Conservation (phyloP, 2,797 vertebrate genomes). For the Cirrhinus molitorella region DNA sequence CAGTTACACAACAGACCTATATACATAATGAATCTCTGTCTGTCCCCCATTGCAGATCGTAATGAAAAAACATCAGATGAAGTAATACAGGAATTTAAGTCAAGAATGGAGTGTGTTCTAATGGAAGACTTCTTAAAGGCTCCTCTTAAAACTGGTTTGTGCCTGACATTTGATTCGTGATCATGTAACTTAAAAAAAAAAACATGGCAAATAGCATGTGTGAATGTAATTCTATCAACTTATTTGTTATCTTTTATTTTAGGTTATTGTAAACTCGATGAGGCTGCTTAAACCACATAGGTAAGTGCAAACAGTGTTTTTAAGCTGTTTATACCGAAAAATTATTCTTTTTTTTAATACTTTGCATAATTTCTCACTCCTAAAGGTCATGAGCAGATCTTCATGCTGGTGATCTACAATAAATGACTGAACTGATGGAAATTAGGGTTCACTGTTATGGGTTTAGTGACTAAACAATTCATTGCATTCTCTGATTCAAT, state of each 20-base stretch:
- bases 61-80: background rate
- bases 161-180: background rate
- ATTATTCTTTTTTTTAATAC: background rate
- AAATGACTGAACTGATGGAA: background rate
- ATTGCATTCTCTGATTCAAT: no score
- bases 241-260: background rate
- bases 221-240: background rate
- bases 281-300: background rate
- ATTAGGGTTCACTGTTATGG: background rate
- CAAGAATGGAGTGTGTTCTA: slow-evolving; percentile 25
- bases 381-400: background rate
- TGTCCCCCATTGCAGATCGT: slow-evolving; percentile 42
- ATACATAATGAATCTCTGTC: background rate
- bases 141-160: slow-evolving; percentile 51
- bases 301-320: background rate
- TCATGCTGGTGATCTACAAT: background rate
- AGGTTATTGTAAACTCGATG: slow-evolving; percentile 10
- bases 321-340: background rate
- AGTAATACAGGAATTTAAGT: slow-evolving; percentile 47
- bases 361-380: background rate
- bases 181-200: background rate
- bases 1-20: background rate
- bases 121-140: slow-evolving; percentile 27
- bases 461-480: background rate
- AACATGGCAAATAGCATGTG: background rate